Conservation (phyloP, 2,888 invertebrate genomes). For the Prostheceraeus crozeri region DNA sequence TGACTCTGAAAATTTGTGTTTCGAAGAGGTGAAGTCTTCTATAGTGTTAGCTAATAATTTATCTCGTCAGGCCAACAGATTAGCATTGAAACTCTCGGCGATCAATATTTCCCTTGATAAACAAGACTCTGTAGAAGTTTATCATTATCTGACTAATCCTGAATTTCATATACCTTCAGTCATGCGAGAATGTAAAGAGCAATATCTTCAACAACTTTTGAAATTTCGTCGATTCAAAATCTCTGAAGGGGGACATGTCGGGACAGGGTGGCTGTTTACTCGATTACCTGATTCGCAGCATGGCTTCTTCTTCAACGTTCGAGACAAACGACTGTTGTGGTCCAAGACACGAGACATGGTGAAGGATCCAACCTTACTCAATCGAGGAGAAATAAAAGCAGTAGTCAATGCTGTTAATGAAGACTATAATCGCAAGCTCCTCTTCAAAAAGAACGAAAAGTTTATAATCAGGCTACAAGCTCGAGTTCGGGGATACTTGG, state of each 20-base stretch:
- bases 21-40: slow-evolving; percentile 14
- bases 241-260: slow-evolving; percentile 45
- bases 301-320: slow-evolving; percentile 18
- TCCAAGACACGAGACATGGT: slow-evolving; percentile 2
- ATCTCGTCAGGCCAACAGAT: not conserved
- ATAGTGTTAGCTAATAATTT: not conserved
- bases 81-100: slow-evolving; percentile 13
- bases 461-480: slow-evolving; percentile 61
- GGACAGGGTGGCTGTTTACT: slow-evolving; percentile 56
- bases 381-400: slow-evolving; percentile 22
- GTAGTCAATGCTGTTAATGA: slow-evolving; percentile 17
- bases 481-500: slow-evolving; percentile 61
- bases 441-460: slow-evolving; percentile 41
- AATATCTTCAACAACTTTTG: slow-evolving; percentile 6
- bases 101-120: slow-evolving; percentile 24
- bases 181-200: slow-evolving; percentile 22
- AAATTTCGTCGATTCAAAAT: slow-evolving; percentile 11
- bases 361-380: slow-evolving; percentile 10
- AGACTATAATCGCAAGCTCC: slow-evolving; percentile 35
- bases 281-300: slow-evolving; percentile 16
- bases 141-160: slow-evolving; percentile 22
- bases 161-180: slow-evolving; percentile 14
- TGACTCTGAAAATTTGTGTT: slow-evolving; percentile 7
- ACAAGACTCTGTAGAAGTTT: slow-evolving; percentile 20
- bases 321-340: slow-evolving; percentile 17